A percentile compares a stretch with the other conserved stretches of the same genome.
phyloP scores from a whole-genome alignment of 2,888 invertebrate species.

The Pandemis heparana region DNA sequence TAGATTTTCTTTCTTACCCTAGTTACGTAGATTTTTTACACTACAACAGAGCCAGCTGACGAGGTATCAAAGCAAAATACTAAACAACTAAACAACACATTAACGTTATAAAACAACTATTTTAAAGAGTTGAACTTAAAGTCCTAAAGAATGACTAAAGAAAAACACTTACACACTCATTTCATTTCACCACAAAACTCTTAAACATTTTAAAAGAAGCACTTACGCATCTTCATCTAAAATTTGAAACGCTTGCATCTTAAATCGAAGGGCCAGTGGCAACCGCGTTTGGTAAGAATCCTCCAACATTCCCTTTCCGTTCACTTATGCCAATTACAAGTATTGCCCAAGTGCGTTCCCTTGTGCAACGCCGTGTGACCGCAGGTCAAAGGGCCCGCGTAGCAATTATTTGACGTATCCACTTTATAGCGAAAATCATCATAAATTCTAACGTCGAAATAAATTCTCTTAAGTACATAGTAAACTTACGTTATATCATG shows the following conservation, averaged over 20 bases:
- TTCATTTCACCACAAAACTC: no score
- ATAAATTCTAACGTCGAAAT: slow-evolving; percentile 14
- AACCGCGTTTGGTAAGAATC: slow-evolving; percentile 8
- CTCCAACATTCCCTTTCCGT: slow-evolving; percentile 20
- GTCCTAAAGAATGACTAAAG: no score
- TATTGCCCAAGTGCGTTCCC: slow-evolving; percentile 37
- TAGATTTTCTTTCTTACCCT: no score
- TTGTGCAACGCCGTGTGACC: slow-evolving; percentile 30
- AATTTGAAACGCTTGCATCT: neutral
- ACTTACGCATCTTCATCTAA: neutral
- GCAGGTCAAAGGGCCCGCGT: slow-evolving; percentile 33
- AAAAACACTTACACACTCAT: no score
- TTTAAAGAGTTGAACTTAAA: no score
- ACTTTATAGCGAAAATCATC: slow-evolving; percentile 20
- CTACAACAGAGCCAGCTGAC: no score
- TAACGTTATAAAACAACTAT: no score
- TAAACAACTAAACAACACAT: no score
- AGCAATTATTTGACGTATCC: slow-evolving; percentile 6
- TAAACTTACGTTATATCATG: slow-evolving; percentile 6
- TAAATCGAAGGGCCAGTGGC: slow-evolving; percentile 1
- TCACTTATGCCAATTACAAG: slow-evolving; percentile 37
- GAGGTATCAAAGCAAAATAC: no score
- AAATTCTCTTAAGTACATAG: neutral
- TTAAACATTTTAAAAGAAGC: neutral
- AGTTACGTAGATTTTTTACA: no score